Evolutionary conservation across 2,888 invertebrate genomes (phyloP).

Genomic region (Galerucella pusilla): DNA sequence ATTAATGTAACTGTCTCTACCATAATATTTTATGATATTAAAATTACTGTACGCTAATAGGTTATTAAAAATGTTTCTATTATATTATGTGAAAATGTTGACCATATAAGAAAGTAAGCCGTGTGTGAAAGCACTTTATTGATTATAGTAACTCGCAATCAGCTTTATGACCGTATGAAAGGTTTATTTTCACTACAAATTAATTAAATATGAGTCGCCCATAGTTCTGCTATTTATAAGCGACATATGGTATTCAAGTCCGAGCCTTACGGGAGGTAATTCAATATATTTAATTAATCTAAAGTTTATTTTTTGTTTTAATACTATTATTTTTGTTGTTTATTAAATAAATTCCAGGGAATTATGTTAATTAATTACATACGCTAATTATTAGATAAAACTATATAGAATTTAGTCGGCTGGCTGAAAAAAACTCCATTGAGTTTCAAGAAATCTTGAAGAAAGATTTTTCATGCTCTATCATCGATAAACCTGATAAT

Average conservation of each 20-base stretch:
- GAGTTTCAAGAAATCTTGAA: neutral
- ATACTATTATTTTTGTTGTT: neutral
- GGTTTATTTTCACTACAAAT: constrained; percentile 2
- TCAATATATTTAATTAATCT: neutral
- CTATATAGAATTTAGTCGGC: too few relatives aligned
- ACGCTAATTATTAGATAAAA: too few relatives aligned
- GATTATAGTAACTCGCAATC: neutral
- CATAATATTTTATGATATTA: too few relatives aligned
- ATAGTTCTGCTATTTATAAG: neutral
- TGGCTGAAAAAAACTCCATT: neutral
- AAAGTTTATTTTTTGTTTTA: neutral
- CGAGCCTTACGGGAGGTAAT: neutral
- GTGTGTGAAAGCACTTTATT: neutral
- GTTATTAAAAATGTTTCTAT: neutral
- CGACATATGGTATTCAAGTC: neutral
- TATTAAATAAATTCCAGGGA: neutral
- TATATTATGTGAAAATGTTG: neutral
- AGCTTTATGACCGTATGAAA: neutral
- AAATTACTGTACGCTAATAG: too few relatives aligned
- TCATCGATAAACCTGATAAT: too few relatives aligned
- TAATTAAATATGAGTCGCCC: neutral
- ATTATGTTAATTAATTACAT: neutral
- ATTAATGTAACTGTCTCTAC: too few relatives aligned
- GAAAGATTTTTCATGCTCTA: too few relatives aligned
- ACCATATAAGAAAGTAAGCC: neutral